Conservation (phyloP, 2,113 vertebrate genomes). For the Cynopterus brachyotis region DNA sequence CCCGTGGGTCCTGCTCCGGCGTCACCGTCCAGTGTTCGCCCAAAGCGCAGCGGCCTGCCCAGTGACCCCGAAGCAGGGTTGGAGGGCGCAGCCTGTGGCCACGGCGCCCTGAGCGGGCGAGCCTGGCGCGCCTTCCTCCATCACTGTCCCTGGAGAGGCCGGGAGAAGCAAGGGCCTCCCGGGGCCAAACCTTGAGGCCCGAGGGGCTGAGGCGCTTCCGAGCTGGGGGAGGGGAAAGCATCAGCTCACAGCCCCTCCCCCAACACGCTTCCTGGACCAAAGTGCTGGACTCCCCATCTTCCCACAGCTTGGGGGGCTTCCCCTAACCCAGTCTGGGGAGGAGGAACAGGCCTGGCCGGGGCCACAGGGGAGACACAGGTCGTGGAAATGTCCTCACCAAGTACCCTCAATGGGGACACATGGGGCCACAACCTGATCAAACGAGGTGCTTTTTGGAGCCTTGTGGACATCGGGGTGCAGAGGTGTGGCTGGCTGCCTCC, state of each 20-base stretch:
- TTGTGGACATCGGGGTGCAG: too few relatives aligned
- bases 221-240: background rate
- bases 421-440: background rate
- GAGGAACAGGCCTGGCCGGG: background rate
- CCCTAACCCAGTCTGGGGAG: background rate
- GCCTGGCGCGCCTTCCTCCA: background rate
- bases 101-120: background rate
- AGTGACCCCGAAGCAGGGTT: background rate
- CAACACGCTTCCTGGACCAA: too few relatives aligned
- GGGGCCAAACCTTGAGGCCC: background rate
- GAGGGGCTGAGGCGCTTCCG: background rate
- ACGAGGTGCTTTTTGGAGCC: background rate
- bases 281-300: too few relatives aligned
- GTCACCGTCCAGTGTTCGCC: fast-evolving
- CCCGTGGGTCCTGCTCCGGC: background rate
- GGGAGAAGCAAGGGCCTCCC: background rate
- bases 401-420: background rate
- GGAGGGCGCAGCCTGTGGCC: background rate
- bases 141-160: background rate
- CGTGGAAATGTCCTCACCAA: background rate
- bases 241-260: background rate
- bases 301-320: too few relatives aligned
- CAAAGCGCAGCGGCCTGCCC: background rate
- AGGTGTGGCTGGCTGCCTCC: background rate
- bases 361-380: too few relatives aligned